Base-by-base conservation (phyloP, 2,888 invertebrate genomes). In the Drosophila multiciliata region DNA sequence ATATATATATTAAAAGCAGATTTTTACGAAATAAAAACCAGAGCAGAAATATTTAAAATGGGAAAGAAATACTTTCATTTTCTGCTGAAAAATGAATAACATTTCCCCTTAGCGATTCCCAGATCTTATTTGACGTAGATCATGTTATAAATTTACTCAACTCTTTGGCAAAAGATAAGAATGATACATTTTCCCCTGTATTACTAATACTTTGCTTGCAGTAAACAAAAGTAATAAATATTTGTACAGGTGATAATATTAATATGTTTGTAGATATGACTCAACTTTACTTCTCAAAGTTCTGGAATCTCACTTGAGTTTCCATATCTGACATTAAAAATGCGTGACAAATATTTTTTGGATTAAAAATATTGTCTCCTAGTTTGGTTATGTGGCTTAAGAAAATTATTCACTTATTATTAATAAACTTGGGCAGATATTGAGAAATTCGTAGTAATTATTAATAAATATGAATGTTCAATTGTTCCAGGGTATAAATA, bases 191-290 rank as follows among this genome's bases (percentile, higher is more conserved):
- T 33, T 3, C n/a, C 26, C 15, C n/a, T 49, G 1, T 29, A 3
- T 48, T 29, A 11, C 17, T 17, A 36, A 32, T 12, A 3, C 9
- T 49, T 36, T 45, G 33, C 9, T 50, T 20, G 5, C 5, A 17
- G 17, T 33, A 20, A 32, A 40, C 35, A 29, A 23, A 36, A 17
- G 29, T 17, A 4, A 36, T 9, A 29, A 36, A 59, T 59, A 23
- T 59, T 59, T 63, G 12, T 12, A 0, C 36, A 48, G 36, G 29
- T 59, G 63, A 32, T 59, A 59, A 59, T 5, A 23, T n/a, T 5
- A 12, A 9, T 45, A 20, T 5, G 0, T 5, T 29, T 45, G 32
- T 20, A 12, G 2, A 1, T 5, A 36, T 55, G 40, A 42, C 23
- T 54, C 50, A 49, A 20, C 2, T 5, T 8, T 17, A 17, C 29